Conservation (phyloP, 2,888 invertebrate genomes). For the Drosophila ezoana region DNA sequence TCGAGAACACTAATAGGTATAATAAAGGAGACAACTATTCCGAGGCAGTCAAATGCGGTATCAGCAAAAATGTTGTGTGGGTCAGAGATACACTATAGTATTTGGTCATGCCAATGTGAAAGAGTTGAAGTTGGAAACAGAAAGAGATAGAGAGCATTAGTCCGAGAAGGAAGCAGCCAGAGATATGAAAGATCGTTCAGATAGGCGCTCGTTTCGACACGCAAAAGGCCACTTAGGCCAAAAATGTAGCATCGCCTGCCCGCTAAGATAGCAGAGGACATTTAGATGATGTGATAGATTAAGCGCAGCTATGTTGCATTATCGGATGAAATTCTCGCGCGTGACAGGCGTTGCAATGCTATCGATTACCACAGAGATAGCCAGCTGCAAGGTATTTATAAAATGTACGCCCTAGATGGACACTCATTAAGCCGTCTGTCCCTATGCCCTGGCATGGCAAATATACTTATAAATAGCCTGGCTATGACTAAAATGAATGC, state of each 20-base stretch:
- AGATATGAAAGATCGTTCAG: slow-evolving; percentile 59
- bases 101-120: slow-evolving; percentile 16
- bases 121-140: slow-evolving; percentile 18
- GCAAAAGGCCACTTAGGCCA: slow-evolving; percentile 80
- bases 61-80: slow-evolving; percentile 51
- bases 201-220: slow-evolving; percentile 55
- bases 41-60: slow-evolving; percentile 45
- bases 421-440: slow-evolving; percentile 57
- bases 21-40: slow-evolving; percentile 19
- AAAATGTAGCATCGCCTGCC: slow-evolving; percentile 67
- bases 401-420: slow-evolving; percentile 73
- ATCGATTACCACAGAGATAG: slow-evolving; percentile 64
- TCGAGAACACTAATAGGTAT: slow-evolving; percentile 4
- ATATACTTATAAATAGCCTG: slow-evolving; percentile 58
- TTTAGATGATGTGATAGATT: slow-evolving; percentile 60
- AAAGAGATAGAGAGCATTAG: neutral
- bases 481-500: slow-evolving; percentile 32
- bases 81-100: slow-evolving; percentile 21
- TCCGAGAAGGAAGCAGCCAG: neutral
- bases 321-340: slow-evolving; percentile 74
- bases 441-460: slow-evolving; percentile 11
- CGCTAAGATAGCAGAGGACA: slow-evolving; percentile 31
- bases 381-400: slow-evolving; percentile 56
- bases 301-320: slow-evolving; percentile 40
- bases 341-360: slow-evolving; percentile 76